Conservation (phyloP, 2,888 invertebrate genomes). For the Amiota minor region DNA sequence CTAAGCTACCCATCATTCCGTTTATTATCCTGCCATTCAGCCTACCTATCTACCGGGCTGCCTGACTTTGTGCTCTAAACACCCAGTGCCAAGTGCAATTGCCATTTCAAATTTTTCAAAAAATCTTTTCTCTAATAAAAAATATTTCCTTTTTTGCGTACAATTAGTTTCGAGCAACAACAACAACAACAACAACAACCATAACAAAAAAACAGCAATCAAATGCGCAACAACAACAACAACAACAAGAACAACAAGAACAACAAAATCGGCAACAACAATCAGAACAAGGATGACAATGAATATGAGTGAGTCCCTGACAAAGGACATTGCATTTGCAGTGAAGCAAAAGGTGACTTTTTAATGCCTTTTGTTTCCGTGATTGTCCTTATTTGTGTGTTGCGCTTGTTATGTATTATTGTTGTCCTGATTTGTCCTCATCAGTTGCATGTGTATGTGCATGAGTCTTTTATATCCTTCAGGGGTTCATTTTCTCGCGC, state of each 20-base stretch:
- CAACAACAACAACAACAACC: constrained; percentile 43
- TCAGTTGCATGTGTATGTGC: not conserved
- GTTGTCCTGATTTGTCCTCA: not conserved
- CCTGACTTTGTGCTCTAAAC: no score
- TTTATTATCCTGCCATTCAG: constrained; percentile 10
- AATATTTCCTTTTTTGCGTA: constrained; percentile 59
- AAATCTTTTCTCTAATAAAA: constrained; percentile 43
- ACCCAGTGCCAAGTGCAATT: constrained; percentile 51
- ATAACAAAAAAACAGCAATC: constrained; percentile 38
- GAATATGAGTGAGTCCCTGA: constrained; percentile 37
- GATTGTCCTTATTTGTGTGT: constrained; percentile 40
- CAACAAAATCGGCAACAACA: constrained; percentile 18
- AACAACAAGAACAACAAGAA: constrained; percentile 16
- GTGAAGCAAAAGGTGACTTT: constrained; percentile 57
- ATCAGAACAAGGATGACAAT: constrained; percentile 9
- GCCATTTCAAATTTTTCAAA: constrained; percentile 59
- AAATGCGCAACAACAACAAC: constrained; percentile 34
- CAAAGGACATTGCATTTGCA: constrained; percentile 38
- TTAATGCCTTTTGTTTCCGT: constrained; percentile 55
- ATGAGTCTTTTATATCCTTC: constrained; percentile 3
- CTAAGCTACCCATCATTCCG: constrained; percentile 33
- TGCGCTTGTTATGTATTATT: constrained; percentile 51
- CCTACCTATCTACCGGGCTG: not conserved
- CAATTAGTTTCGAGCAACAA: constrained; percentile 58
- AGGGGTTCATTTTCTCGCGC: constrained; percentile 21